phyloP scores from a whole-genome alignment of 2,113 vertebrate genomes.

The Bagarius yarrelli region DNA sequence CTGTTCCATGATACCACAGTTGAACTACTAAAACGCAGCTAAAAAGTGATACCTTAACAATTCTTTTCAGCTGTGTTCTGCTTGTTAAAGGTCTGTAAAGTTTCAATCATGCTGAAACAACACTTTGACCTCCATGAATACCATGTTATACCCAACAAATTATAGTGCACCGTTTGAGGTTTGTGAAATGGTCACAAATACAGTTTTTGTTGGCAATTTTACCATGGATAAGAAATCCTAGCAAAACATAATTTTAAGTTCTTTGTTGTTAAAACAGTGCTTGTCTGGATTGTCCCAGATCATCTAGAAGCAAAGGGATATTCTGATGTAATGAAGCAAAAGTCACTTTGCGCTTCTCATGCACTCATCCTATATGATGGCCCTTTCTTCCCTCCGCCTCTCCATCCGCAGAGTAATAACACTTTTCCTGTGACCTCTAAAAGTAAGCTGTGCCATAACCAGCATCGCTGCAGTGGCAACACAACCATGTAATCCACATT shows the following conservation, averaged over 20 bases:
- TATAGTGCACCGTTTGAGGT: background rate
- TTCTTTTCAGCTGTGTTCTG: background rate
- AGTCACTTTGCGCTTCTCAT: conserved; percentile 19
- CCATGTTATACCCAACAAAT: conserved; percentile 2
- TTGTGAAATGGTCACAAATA: background rate
- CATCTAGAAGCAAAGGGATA: background rate
- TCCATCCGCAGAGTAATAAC: conserved; percentile 32
- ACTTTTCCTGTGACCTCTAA: conserved; percentile 45
- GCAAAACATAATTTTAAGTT: background rate
- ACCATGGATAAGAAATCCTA: background rate
- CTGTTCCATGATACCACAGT: background rate
- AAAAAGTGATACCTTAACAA: background rate
- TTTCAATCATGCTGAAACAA: background rate
- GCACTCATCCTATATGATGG: conserved; percentile 65
- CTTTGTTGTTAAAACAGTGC: background rate
- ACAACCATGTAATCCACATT: conserved; percentile 67
- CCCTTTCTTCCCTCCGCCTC: conserved; percentile 15
- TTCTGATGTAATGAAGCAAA: background rate
- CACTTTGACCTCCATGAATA: background rate
- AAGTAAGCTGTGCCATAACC: conserved; percentile 42
- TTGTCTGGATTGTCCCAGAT: background rate
- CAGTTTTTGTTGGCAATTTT: background rate
- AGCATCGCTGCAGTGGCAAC: conserved; percentile 48
- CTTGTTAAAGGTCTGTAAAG: background rate
- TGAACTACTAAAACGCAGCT: background rate